Evolutionary conservation across 2,797 vertebrate species (phyloP).

Genomic region (Lutjanus argentimaculatus): DNA sequence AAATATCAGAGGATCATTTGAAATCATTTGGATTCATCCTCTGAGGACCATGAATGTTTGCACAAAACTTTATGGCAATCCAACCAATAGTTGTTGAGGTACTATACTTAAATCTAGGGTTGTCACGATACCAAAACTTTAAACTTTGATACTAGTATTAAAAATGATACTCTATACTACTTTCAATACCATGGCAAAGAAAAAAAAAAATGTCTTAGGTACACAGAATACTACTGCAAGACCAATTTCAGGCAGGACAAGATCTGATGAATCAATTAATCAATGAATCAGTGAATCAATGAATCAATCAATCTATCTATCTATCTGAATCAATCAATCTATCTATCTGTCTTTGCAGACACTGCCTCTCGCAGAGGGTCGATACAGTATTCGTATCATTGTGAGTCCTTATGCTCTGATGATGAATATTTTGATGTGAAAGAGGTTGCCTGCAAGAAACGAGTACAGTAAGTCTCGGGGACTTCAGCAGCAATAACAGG

Average conservation of each 20-base stretch:
- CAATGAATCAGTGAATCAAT: too few species aligned
- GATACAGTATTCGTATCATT: slow-evolving; percentile 56
- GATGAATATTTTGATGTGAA: slow-evolving; percentile 61
- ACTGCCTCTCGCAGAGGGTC: accelerated
- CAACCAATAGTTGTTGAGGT: neutral
- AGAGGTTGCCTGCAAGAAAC: slow-evolving; percentile 51
- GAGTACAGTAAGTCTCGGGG: slow-evolving; percentile 66
- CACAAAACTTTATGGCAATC: neutral
- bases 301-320: neutral
- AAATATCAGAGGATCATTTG: too few species aligned
- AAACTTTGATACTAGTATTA: too few species aligned
- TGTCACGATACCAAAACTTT: too few species aligned
- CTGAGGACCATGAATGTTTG: neutral
- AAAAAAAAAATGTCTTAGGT: too few species aligned
- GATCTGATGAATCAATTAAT: too few species aligned
- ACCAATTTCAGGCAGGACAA: too few species aligned
- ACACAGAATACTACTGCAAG: too few species aligned
- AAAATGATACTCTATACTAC: too few species aligned
- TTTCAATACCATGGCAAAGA: too few species aligned
- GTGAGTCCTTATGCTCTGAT: slow-evolving; percentile 58
- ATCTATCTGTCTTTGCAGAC: slow-evolving; percentile 5
- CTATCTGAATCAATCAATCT: neutral
- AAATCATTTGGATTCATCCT: too few species aligned
- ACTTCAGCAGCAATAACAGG: neutral
- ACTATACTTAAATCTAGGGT: too few species aligned